These are phyloP conservation scores for Solea solea DNA, from an alignment of 2,113 vertebrate species.

Conservation along the genomic window DNA sequence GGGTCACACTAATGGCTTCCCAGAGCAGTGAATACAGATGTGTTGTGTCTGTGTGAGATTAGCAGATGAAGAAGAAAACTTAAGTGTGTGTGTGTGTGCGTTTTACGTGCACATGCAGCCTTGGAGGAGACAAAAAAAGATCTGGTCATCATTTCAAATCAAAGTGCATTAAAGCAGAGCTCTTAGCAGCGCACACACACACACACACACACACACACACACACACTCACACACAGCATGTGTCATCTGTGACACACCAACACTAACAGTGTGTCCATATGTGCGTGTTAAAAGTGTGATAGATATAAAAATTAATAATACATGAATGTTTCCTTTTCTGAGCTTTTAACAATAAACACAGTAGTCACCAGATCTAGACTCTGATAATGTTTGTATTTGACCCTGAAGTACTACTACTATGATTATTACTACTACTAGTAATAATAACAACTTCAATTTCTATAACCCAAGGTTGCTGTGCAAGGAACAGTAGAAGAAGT, in stretches of 20 bases:
- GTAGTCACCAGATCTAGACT: conserved; percentile 24
- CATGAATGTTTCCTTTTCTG: conserved; percentile 40
- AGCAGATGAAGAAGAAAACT: conserved; percentile 7
- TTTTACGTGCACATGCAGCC: not conserved
- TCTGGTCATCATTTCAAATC: conserved; percentile 48
- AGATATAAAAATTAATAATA: conserved; percentile 67
- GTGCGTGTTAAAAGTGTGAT: conserved; percentile 37
- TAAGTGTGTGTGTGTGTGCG: conserved; percentile 11
- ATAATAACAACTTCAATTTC: too few relatives aligned
- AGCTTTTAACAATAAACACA: conserved; percentile 65
- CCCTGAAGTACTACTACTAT: too few relatives aligned
- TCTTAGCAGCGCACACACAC: conserved; percentile 22
- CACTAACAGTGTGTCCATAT: not conserved
- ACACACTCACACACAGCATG: conserved; percentile 2
- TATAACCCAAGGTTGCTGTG: too few relatives aligned
- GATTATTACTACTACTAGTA: too few relatives aligned
- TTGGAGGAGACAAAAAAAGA: not conserved
- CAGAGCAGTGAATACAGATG: conserved; percentile 72
- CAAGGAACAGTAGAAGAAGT: too few relatives aligned
- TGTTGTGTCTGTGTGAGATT: conserved; percentile 44
- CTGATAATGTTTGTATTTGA: not conserved
- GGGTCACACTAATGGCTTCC: conserved; percentile 80
- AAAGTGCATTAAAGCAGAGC: conserved; percentile 60
- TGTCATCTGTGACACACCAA: conserved; percentile 18
- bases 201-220: conserved; percentile 29